Percentiles rank a stretch among this genome's conserved stretches.
Evolutionary conservation across 2,888 invertebrate genomes (phyloP).

Genomic region (Phorcus lineatus): DNA sequence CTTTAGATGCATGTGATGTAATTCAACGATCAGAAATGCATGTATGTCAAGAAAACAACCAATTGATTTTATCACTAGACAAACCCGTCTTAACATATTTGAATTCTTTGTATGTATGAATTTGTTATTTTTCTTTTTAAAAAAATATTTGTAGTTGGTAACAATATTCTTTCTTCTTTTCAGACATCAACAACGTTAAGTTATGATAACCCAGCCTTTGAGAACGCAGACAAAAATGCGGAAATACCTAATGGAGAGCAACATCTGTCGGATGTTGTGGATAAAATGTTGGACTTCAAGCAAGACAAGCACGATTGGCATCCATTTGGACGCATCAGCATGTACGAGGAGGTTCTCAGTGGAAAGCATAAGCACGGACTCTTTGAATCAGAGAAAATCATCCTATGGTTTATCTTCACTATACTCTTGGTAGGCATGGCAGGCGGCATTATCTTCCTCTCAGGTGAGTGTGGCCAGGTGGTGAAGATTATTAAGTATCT

Average conservation of each 20-base stretch:
- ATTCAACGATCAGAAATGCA: too few relatives aligned
- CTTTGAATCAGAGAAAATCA: background rate
- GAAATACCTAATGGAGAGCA: background rate
- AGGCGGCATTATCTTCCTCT: conserved; percentile 26
- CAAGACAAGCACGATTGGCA: background rate
- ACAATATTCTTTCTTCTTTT: too few relatives aligned
- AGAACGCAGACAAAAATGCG: background rate
- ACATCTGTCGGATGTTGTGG: conserved; percentile 9
- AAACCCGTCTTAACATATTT: too few relatives aligned
- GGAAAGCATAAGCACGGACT: background rate
- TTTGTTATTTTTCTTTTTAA: too few relatives aligned
- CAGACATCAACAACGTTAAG: background rate
- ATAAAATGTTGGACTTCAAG: background rate
- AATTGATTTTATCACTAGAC: too few relatives aligned
- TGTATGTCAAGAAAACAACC: too few relatives aligned
- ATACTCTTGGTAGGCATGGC: conserved; percentile 28
- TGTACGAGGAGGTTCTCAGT: background rate
- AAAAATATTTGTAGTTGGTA: too few relatives aligned
- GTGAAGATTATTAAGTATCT: too few relatives aligned
- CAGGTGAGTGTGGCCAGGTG: background rate
- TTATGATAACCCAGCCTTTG: background rate
- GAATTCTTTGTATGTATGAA: too few relatives aligned
- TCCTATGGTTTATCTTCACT: conserved; percentile 29
- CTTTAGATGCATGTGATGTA: too few relatives aligned
- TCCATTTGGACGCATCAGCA: conserved; percentile 8